Evolutionary conservation across 2,113 vertebrate genomes (phyloP), one percentile per base, ranked within the genome.

Genomic region (Python bivittatus): DNA sequence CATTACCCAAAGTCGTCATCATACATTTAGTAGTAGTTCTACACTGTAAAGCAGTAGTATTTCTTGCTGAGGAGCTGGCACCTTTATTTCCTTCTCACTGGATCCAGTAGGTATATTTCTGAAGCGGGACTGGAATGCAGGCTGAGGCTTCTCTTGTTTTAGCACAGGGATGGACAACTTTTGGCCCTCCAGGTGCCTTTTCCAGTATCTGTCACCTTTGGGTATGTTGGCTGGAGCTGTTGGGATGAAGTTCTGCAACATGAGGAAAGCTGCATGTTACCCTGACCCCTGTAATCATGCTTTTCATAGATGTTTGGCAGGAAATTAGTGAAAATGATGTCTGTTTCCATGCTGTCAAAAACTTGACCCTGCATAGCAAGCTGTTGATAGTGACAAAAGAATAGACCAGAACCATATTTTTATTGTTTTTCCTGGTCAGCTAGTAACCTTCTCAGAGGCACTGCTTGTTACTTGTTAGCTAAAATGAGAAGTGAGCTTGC

Each of bases 1-100:
- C 90, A 15, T 95, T 94, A 95, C 38, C 92, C 58, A 92, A 27
- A 93, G 17, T 68, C 33, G 22, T 89, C 94, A 94, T 95, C 92
- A 89, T 85, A 95, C 92, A 90, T 94, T 94, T 93, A 79, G 72
- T 79, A 89, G 27, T 38, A 20, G 17, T 72, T 57, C 88, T 44
- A 38, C 17, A 38, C 22, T 58, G 3, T 52, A 38, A n/a, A 58
- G 20, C 44, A 84, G 8, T 84, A 9, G 23, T 0, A 22, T 17
- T 23, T 52, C 53, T 29, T 27, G 13, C 60, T 60, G 61, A 60
- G 13, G 25, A 60, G 25, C 44, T 72, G 38, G 68, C n/a, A 86
- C 15, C 17, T 85, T 85, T 85, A 13, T 33, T 22, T 27, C 9
- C 0, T 9, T 11, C 56, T 12, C 5, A 3, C 1, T 68, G 58